These are phyloP conservation scores for Agrenia bidenticulata DNA, from an alignment of 2,888 invertebrate species.

Conservation along the genomic window DNA sequence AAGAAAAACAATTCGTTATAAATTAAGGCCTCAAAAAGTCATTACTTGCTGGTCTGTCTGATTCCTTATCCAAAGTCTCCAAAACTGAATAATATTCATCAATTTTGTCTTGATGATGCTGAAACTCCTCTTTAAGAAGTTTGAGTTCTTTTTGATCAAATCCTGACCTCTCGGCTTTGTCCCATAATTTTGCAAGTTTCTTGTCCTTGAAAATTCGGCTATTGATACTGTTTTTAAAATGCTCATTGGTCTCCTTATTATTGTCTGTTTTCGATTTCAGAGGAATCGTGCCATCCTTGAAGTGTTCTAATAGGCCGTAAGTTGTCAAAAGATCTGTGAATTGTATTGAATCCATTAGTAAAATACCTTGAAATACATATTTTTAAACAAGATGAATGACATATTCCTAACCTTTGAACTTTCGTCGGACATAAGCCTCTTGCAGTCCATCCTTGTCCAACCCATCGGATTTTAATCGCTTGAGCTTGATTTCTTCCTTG, in stretches of 20 bases:
- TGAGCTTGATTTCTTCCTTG: slow-evolving; percentile 83
- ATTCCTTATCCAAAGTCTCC: slow-evolving; percentile 64
- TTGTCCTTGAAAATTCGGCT: slow-evolving; percentile 84
- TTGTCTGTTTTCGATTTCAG: slow-evolving; percentile 58
- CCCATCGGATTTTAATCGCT: slow-evolving; percentile 77
- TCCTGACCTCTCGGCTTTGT: slow-evolving; percentile 77
- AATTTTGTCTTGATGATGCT: slow-evolving; percentile 88
- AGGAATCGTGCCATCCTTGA: slow-evolving; percentile 66
- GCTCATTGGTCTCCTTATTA: slow-evolving; percentile 59
- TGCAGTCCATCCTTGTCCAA: slow-evolving; percentile 83
- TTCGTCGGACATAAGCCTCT: slow-evolving; percentile 76
- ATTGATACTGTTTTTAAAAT: slow-evolving; percentile 62
- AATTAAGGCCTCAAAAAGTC: too few species aligned
- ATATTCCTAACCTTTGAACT: slow-evolving; percentile 72
- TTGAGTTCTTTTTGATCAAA: slow-evolving; percentile 71
- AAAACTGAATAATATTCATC: slow-evolving; percentile 83
- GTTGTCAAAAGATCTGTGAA: slow-evolving; percentile 70
- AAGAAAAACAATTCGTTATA: too few species aligned
- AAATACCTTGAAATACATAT: background rate
- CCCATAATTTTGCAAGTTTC: slow-evolving; percentile 84
- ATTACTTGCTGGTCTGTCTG: too few species aligned
- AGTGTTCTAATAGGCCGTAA: slow-evolving; percentile 77
- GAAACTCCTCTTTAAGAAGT: slow-evolving; percentile 82
- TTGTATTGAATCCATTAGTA: background rate
- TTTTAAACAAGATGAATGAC: background rate